Evolutionary conservation across 2,113 vertebrate genomes (phyloP).

Genomic region (Oncorhynchus nerka): DNA sequence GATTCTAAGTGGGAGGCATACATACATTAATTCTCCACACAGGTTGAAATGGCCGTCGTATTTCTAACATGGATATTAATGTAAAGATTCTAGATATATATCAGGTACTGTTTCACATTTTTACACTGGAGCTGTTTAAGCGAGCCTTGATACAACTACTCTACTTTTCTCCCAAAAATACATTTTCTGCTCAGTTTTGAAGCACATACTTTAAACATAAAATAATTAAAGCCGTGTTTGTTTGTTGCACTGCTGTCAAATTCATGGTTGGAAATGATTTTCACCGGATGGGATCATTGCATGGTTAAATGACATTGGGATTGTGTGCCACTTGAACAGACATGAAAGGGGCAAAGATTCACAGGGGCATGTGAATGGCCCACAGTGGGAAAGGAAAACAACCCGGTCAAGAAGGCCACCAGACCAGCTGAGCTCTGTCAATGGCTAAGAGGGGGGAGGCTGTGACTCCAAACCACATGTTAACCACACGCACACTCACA

Average conservation of each 20-base stretch:
- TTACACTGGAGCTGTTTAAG: neutral
- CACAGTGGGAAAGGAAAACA: conserved; percentile 53
- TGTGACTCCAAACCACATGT: conserved; percentile 66
- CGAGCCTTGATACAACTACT: neutral
- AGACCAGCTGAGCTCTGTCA: conserved; percentile 72
- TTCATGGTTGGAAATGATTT: conserved; percentile 52
- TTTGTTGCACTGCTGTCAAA: conserved; percentile 44
- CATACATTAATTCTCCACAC: conserved; percentile 20
- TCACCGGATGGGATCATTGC: conserved; percentile 26
- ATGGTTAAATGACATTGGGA: conserved; percentile 35
- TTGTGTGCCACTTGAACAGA: conserved; percentile 53
- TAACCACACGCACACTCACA: conserved; percentile 57
- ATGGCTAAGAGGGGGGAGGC: conserved; percentile 61
- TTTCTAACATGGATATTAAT: conserved; percentile 15
- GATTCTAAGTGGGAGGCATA: neutral
- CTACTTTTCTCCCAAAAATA: neutral
- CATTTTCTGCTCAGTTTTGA: neutral
- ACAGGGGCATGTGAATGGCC: conserved; percentile 55
- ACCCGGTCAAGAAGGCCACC: conserved; percentile 64
- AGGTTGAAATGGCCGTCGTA: conserved; percentile 4
- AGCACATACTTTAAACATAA: neutral
- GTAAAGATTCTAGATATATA: neutral
- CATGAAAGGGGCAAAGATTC: conserved; percentile 58
- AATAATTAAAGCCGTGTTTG: conserved; percentile 27
- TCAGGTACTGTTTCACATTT: neutral